These are phyloP conservation scores for Callimorpha dominula DNA, from an alignment of 2,888 invertebrate species.

Conservation along the genomic window DNA sequence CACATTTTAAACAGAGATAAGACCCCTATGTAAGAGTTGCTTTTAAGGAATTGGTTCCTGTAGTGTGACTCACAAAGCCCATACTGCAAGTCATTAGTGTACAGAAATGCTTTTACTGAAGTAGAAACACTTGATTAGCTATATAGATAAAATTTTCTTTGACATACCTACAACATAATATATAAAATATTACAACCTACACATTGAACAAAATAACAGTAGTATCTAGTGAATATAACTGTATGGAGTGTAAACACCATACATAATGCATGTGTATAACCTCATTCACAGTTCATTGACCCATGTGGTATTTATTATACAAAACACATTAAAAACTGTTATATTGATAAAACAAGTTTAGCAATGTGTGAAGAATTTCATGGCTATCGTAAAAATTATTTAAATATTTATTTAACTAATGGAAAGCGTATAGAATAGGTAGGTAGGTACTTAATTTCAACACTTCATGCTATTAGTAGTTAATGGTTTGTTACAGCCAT, in stretches of 20 bases:
- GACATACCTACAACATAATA: neutral
- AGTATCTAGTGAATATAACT: conserved; percentile 35
- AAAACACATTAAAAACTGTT: conserved; percentile 34
- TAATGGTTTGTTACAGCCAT: neutral
- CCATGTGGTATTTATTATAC: conserved; percentile 62
- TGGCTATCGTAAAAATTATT: neutral
- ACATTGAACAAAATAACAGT: conserved; percentile 20
- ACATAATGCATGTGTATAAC: conserved; percentile 57
- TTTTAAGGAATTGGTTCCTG: conserved; percentile 1
- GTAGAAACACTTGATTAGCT: neutral
- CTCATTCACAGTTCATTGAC: conserved; percentile 77
- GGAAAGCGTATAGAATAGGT: neutral
- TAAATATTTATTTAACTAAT: neutral
- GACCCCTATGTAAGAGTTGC: neutral
- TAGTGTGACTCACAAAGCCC: neutral
- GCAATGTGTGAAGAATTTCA: neutral
- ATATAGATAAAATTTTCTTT: neutral
- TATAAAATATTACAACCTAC: neutral
- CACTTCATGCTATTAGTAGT: neutral
- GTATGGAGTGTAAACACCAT: conserved; percentile 60
- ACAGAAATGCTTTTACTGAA: neutral
- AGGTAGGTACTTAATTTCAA: neutral
- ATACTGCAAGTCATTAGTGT: neutral
- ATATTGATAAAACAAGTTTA: neutral
- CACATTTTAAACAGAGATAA: neutral